Evolutionary conservation across 2,113 vertebrate species (phyloP), one percentile per base, ranked within the genome.

Genomic region (Melanerpes aurifrons): DNA sequence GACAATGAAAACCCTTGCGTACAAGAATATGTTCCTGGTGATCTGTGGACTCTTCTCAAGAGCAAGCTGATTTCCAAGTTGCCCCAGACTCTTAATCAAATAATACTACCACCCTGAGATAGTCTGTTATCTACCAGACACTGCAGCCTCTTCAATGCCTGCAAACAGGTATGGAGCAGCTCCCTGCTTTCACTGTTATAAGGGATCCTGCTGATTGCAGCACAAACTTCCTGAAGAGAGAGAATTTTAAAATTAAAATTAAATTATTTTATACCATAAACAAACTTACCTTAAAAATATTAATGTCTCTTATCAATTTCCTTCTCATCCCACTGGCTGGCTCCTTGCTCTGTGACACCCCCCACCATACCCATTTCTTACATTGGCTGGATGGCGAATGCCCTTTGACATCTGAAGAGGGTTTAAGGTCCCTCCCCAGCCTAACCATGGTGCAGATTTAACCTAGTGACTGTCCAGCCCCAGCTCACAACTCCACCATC

Each of bases 351-450:
- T 25, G 15, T 50, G n/a, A 35, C 5, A 14, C 18, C 35, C 3
- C 1, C 5, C 32, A 64, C n/a, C n/a, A 43, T 26, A 29, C 8
- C n/a, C 3, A 24, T n/a, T 80, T 48, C 61, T 47, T 26, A 9
- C 10, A 24, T 10, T 0, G 0, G 3, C 1, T 19, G 50, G 35
- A 28, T 26, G 25, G 7, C 5, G 3, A 74, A 71, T 3, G 18
- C 40, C 37, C 63, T 69, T 79, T 1, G 2, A 54, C 26, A 82
- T 26, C 74, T 63, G 20, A 70, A 43, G 3, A 10, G 15, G 24
- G 1, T 43, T 86, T 68, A 59, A 83, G 25, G 69, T 74, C 29
- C 53, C 68, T 63, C n/a, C 73, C 72, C 32, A 77, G 57, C 14
- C 79, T 63, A 26, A 63, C 20, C 40, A 20, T 0, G 1, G 48